Base-by-base conservation (phyloP, 2,888 invertebrate genomes). In the Idaea aversata region DNA sequence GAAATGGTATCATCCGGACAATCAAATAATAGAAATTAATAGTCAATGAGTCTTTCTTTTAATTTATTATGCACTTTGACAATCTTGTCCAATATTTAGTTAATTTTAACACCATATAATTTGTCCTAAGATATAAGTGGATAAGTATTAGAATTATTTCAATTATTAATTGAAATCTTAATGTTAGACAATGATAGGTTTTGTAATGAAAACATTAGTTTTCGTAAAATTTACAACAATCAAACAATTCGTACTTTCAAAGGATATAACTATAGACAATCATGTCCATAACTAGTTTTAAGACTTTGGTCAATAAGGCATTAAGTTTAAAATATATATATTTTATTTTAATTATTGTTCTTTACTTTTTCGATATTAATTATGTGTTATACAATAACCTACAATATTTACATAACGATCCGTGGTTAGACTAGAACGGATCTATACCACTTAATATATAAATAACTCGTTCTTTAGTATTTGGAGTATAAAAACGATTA, bases 281-380 rank as follows among this genome's bases (percentile, higher is more conserved):
- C 81, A 84, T 79, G 88, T 87, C 90, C 88, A 82, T 87, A 90
- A 90, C 91, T 93, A 93, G 92, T 91, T 91, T 91, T 91, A 90
- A 91, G 92, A 92, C 92, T 92, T 93, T 93, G 93, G 93, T 93
- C 93, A 93, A 91, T 93, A 93, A 93, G 93, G 93, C 93, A 92
- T 91, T 91, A 93, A 92, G 91, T 92, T 92, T 90, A 91, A 91
- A 91, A 91, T 91, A 90, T 89, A 90, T 89, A 84, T 79, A 72
- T 71, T 73, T 87, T 81, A 86, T 84, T 91, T 91, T 91, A 91
- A 91, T 92, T 92, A 91, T 91, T 93, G 91, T 91, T 93, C 91
- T 91, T 79, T 89, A 90, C 90, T 90, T 81, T 87, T 87, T 90
- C 87, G 88, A 86, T 90, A 89, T 81, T 87, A 75, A 82, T 82